A percentile compares a stretch with the other conserved stretches of the same genome.
Conservation (phyloP, 2,888 invertebrate genomes). For the Herminia tarsipennalis region DNA sequence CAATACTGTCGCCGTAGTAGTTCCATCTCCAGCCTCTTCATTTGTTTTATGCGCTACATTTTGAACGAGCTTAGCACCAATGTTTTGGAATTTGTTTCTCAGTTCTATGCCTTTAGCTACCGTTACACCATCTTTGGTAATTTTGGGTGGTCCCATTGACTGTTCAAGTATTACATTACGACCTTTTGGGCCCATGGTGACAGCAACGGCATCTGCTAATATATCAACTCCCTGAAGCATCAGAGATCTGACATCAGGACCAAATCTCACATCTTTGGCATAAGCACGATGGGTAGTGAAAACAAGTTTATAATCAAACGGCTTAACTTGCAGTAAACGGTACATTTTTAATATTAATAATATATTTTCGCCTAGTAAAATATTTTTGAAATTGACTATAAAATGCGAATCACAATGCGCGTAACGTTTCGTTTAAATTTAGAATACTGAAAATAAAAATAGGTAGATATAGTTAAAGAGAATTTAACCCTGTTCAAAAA, state of each 20-base stretch:
- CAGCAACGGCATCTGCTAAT: conserved; percentile 98
- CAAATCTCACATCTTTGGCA: conserved; percentile 98
- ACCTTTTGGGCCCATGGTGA: conserved; percentile 99
- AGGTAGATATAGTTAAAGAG: background rate
- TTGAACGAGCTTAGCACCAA: conserved; percentile 98
- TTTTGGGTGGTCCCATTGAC: conserved; percentile 99
- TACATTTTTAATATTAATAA: conserved; percentile 52
- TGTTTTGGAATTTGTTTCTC: conserved; percentile 99
- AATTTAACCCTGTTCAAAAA: too few species aligned
- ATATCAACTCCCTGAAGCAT: conserved; percentile 99
- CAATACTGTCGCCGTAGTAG: conserved; percentile 98
- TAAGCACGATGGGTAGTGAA: conserved; percentile 65
- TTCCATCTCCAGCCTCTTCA: conserved; percentile 99
- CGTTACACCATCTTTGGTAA: conserved; percentile 99
- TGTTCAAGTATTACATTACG: conserved; percentile 99
- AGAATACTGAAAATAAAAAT: conserved; percentile 8
- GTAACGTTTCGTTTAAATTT: conserved; percentile 21
- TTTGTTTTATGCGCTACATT: conserved; percentile 99
- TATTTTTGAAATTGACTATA: conserved; percentile 14
- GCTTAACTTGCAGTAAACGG: conserved; percentile 38
- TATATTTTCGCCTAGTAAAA: too few species aligned
- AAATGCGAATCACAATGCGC: conserved; percentile 22
- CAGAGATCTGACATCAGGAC: conserved; percentile 96
- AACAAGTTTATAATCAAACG: conserved; percentile 23
- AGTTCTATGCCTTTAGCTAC: conserved; percentile 99